Base-by-base conservation (phyloP, 2,888 invertebrate species). In the Drosophila pullipes region DNA sequence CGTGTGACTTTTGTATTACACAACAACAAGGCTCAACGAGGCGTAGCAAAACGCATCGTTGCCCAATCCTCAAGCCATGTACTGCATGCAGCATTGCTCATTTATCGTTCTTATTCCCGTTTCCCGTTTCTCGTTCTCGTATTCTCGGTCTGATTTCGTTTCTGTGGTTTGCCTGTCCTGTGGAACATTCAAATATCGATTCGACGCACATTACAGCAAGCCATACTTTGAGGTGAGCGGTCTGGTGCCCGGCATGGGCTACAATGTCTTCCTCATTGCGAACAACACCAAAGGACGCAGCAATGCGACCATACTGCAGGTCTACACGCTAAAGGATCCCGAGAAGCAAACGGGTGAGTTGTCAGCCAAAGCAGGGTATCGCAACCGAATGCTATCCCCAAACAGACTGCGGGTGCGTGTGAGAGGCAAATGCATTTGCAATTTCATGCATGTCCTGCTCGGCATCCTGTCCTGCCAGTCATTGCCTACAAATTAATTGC, bases 211-310 rank as follows among this genome's bases (percentile, higher is more conserved):
- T 85, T 79, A 71, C 78, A 93, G 93, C 64, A 91, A 94, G 74
- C 96, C 96, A 25, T 94, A 95, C 81, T 96, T 97, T 93, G 94
- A 95, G 75, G 95, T 96, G 65, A 94, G 94, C 74, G 96, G 95
- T 47, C 93, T 97, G 82, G 95, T 96, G 81, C 95, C 96, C 11
- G 96, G 96, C 52, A 94, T 95, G 76, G 95, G 94, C 55, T 96
- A 96, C 93, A 95, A 96, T 86, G 94, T 96, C 69, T 94, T 95
- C 74, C 93, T 97, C 70, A 96, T 96, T 83, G 96, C 96, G 52
- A 95, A 95, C 90, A 97, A 97, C 92, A 95, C 94, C 87, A 97
- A 96, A 91, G 97, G 97, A 52, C 94, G 95, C 62, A 96, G 96
- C 93, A 95, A 95, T 82, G 94, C 95, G 53, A 95, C 95, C 58